Base-by-base conservation (phyloP, 2,888 invertebrate species). In the Unio delphinus region DNA sequence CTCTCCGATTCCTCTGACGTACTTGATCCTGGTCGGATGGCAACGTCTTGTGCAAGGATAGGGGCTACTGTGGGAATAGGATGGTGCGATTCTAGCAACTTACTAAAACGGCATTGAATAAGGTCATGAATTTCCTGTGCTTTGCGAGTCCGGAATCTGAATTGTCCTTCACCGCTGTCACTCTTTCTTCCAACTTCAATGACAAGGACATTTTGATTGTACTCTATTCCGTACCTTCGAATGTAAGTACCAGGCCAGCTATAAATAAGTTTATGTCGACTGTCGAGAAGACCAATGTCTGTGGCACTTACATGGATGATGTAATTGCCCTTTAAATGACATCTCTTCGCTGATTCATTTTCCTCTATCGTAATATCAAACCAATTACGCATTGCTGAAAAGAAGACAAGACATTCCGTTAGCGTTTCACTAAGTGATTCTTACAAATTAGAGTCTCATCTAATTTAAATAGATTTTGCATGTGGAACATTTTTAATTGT, bases 151-250 rank as follows among this genome's bases (percentile, higher is more conserved):
- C 61, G 55, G 65, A 80, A 78, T n/a, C 57, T 62, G 55, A 83
- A 74, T 30, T 71, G 62, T 3, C 82, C 83, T 60, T 73, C 84
- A 23, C 88, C 88, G 66, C 87, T 84, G 8, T 76, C 68, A 74
- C 88, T 87, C 62, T 85, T 87, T 57, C 88, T 75, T 2, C 89
- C 89, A 58, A 87, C 84, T 74, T 88, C 85, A 72, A 89, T 82
- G 8, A 83, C 82, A 69, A 86, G 84, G 28, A 72, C 23, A 15
- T 5, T n/a, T 28, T 64, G 55, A 58, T 70, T 68, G 56, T 72
- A 72, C 8, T 74, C 74, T 45, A 74, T 79, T 23, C 87, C 86
- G 75, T 85, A 88, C 30, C 86, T 75, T 11, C 87, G 77, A 55
- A 88, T 83, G 64, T 85, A 80, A 18, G 77, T 73, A 69, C 80